Percentiles rank a stretch among this genome's conserved stretches.
These are phyloP conservation scores for Acanthaster planci DNA, from an alignment of 35 echinoderm and acorn worm species.

Conservation along the genomic window DNA sequence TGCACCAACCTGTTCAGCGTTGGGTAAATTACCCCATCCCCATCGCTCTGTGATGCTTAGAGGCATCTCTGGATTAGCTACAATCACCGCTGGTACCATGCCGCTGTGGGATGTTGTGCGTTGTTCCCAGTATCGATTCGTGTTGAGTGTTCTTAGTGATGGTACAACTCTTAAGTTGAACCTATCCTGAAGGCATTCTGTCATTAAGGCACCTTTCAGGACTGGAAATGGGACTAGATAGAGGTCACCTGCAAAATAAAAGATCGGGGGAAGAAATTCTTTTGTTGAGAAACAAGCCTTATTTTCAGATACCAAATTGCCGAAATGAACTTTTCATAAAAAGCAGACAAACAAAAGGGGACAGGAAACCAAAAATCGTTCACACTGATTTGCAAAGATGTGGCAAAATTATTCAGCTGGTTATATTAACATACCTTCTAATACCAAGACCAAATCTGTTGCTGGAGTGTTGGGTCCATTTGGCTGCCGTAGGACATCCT, in stretches of 20 bases:
- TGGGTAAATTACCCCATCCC: slow-evolving; percentile 84
- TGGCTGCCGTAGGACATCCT: slow-evolving; percentile 65
- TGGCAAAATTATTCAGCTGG: no score
- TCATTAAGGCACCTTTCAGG: slow-evolving; percentile 70
- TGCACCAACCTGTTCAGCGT: slow-evolving; percentile 86
- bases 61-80: slow-evolving; percentile 86
- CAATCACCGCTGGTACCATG: slow-evolving; percentile 78
- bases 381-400: no score
- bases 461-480: slow-evolving; percentile 62
- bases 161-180: slow-evolving; percentile 91
- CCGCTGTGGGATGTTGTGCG: slow-evolving; percentile 71
- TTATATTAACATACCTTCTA: slow-evolving; percentile 78
- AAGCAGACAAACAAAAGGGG: no score
- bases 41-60: slow-evolving; percentile 69
- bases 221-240: slow-evolving; percentile 94
- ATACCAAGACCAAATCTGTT: slow-evolving; percentile 80
- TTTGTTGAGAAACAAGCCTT: neutral
- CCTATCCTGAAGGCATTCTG: slow-evolving; percentile 75
- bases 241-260: slow-evolving; percentile 72
- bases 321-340: no score
- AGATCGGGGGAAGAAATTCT: neutral
- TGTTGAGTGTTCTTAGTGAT: slow-evolving; percentile 73
- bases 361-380: no score
- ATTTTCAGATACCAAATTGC: no score
- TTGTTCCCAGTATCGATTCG: slow-evolving; percentile 88